Conservation (phyloP, 2,888 invertebrate genomes). For the Maniola hyperantus region DNA sequence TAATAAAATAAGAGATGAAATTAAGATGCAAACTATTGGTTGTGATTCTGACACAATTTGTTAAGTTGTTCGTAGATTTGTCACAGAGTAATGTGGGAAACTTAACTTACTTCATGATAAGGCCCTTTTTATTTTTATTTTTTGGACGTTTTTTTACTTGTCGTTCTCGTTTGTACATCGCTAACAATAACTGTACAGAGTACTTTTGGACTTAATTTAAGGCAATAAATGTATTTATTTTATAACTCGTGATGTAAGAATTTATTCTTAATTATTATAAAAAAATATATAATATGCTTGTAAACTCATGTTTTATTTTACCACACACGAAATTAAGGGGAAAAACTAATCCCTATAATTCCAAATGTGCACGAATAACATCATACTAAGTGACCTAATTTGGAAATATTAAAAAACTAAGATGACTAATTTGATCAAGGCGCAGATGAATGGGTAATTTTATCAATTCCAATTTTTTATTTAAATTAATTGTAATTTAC, state of each 20-base stretch:
- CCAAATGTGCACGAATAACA: too few relatives aligned
- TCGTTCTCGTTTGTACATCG: constrained; percentile 82
- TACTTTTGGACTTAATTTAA: constrained; percentile 83
- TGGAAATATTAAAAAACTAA: too few relatives aligned
- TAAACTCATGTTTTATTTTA: constrained; percentile 71
- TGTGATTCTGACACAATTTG: constrained; percentile 82
- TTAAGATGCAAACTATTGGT: constrained; percentile 82
- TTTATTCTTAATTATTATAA: constrained; percentile 83
- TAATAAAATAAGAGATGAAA: constrained; percentile 70
- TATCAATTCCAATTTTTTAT: too few relatives aligned
- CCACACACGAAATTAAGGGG: not conserved
- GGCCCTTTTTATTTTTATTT: constrained; percentile 62
- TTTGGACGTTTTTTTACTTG: constrained; percentile 73
- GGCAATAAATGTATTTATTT: constrained; percentile 84
- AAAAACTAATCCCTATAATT: too few relatives aligned
- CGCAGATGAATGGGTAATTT: too few relatives aligned
- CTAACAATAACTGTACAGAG: constrained; percentile 83
- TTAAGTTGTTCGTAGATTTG: constrained; percentile 78
- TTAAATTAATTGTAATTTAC: too few relatives aligned
- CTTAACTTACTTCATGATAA: constrained; percentile 72
- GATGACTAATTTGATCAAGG: too few relatives aligned
- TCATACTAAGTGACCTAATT: too few relatives aligned
- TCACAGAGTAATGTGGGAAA: constrained; percentile 68
- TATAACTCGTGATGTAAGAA: constrained; percentile 83
- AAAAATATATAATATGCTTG: constrained; percentile 83